Percentiles rank a stretch among this genome's conserved stretches.
phyloP scores from a whole-genome alignment of 2,888 invertebrate genomes.

The Diplolepis rosae region DNA sequence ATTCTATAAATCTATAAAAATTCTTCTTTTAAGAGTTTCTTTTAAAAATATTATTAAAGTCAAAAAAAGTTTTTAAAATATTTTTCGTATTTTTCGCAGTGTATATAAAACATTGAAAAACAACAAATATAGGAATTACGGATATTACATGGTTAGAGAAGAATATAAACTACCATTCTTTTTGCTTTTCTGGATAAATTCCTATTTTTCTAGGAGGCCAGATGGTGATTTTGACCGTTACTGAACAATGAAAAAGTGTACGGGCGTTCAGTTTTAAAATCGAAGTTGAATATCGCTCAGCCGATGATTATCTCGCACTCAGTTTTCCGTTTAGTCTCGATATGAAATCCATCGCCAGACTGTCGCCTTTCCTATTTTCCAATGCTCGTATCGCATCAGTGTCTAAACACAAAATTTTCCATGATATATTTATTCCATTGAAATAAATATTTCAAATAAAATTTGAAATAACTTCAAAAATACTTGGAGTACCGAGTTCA shows the following conservation, averaged over 20 bases:
- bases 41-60: too few species aligned
- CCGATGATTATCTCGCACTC: slow-evolving; percentile 15
- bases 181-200: background rate
- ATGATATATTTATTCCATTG: background rate
- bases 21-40: too few species aligned
- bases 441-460: background rate
- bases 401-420: slow-evolving; percentile 72
- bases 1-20: too few species aligned
- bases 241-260: slow-evolving; percentile 11
- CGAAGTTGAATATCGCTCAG: slow-evolving; percentile 11
- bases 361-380: slow-evolving; percentile 89
- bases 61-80: too few species aligned
- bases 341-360: slow-evolving; percentile 90
- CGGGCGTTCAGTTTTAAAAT: slow-evolving; percentile 8
- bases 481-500: background rate
- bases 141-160: background rate
- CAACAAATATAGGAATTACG: background rate
- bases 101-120: too few species aligned
- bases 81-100: too few species aligned
- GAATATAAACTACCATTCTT: background rate
- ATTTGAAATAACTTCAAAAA: background rate
- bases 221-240: background rate
- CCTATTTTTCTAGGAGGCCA: background rate
- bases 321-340: slow-evolving; percentile 84
- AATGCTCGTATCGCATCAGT: slow-evolving; percentile 85